Base-by-base conservation (phyloP, 2,113 vertebrate genomes). In the Lepisosteus osseus region DNA sequence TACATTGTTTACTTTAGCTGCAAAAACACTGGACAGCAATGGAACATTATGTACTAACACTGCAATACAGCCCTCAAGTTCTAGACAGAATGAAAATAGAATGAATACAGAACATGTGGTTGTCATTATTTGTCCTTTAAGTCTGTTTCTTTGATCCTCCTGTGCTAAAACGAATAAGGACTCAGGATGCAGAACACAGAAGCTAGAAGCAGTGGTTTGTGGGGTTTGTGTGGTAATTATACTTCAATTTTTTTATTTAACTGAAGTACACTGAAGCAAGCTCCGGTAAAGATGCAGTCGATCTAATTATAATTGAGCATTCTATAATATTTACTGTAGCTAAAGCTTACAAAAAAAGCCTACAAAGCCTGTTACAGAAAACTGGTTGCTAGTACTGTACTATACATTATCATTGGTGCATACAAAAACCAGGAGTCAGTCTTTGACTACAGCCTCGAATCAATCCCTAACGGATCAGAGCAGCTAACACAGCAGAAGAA, bases 211-310 rank as follows among this genome's bases (percentile, higher is more conserved):
- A 80, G 86, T 82, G 82, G 74, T 81, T 86, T 83, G 84, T 87
- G 86, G 87, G 80, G 65, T 51, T 76, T 74, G 66, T 83, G 72
- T 67, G 65, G 57, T 47, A 74, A 85, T 86, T 83, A 77, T 76
- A 84, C 78, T 70, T 80, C 84, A 54, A 44, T 43, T 47, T 64
- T 61, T 29, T 61, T 61, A 9, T 61, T 64, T 64, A 84, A 89
- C 85, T 81, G 74, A 87, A 90, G 87, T 89, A 81, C 71, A 76
- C 81, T 81, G 87, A 90, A 93, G 88, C 86, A 87, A 93, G 90
- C 83, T 82, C 83, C 89, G 89, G 92, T 92, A 86, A 87, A 88
- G 78, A 94, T 92, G 92, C 93, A 92, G 91, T 88, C 85, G 90
- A 92, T 88, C 51, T 86, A 90, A 92, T 92, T 79, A 89, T 91